Percentiles rank a stretch among this genome's conserved stretches.
Evolutionary conservation across 2,888 invertebrate genomes (phyloP).

Genomic region (Ectemnius continuus): DNA sequence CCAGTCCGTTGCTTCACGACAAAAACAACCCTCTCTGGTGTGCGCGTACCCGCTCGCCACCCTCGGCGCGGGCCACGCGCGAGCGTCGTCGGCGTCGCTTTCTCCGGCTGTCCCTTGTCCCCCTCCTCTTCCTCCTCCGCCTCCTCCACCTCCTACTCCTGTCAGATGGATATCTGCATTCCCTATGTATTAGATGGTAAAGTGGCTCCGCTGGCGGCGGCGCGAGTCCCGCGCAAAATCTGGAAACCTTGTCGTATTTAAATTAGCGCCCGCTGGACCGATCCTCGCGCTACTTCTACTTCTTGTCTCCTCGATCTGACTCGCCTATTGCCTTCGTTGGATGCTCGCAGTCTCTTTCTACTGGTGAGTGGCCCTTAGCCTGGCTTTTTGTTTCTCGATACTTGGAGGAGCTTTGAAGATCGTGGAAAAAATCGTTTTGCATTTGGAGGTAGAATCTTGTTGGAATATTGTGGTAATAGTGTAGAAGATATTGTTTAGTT

Average conservation of each 20-base stretch:
- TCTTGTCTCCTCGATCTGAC: too few relatives aligned
- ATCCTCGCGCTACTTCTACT: too few relatives aligned
- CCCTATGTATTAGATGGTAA: constrained; percentile 51
- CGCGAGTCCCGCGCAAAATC: constrained; percentile 33
- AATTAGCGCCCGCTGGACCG: constrained; percentile 36
- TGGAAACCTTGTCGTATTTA: constrained; percentile 48
- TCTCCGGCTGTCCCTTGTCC: constrained; percentile 29
- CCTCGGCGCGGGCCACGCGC: background rate
- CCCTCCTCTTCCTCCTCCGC: background rate
- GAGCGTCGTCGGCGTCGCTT: constrained; percentile 11
- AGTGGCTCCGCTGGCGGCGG: constrained; percentile 30
- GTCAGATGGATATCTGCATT: constrained; percentile 50
- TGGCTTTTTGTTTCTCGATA: too few relatives aligned
- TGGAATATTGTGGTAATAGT: too few relatives aligned
- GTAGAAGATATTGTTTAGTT: too few relatives aligned
- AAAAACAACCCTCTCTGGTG: constrained; percentile 50
- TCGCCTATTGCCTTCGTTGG: too few relatives aligned
- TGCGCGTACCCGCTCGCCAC: too few relatives aligned
- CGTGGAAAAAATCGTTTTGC: too few relatives aligned
- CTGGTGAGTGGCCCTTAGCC: too few relatives aligned
- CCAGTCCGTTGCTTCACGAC: constrained; percentile 51
- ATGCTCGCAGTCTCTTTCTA: too few relatives aligned
- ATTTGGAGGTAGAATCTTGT: too few relatives aligned
- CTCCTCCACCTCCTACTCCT: constrained; percentile 4
- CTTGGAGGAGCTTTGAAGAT: too few relatives aligned